Percentiles rank a stretch among this genome's conserved stretches.
phyloP scores from a whole-genome alignment of 2,113 vertebrate species.

The Chamaea fasciata region DNA sequence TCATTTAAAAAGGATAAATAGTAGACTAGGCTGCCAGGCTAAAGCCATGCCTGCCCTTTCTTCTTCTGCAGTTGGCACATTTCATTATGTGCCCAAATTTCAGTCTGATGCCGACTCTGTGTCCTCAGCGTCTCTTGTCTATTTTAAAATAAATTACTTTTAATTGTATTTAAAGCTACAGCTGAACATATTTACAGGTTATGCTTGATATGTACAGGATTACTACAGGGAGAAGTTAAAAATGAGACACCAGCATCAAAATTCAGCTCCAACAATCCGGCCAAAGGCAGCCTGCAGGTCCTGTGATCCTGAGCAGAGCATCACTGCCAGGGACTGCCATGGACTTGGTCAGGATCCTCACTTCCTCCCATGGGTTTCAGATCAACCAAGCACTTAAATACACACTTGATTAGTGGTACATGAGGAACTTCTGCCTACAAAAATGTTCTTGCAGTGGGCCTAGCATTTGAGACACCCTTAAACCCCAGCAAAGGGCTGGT shows the following conservation, averaged over 20 bases:
- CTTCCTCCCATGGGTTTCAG: background rate
- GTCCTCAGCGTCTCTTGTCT: background rate
- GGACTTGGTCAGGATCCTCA: rapidly evolving
- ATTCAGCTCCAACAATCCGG: background rate
- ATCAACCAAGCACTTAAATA: background rate
- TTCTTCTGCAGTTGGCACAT: background rate
- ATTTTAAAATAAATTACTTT: background rate
- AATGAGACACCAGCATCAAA: background rate
- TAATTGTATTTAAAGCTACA: background rate
- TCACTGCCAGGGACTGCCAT: background rate
- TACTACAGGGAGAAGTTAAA: background rate
- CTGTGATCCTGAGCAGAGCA: background rate
- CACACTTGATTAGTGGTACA: background rate
- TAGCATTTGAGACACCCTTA: background rate
- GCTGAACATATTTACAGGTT: background rate
- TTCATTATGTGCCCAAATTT: background rate
- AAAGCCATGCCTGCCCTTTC: background rate
- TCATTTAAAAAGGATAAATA: background rate
- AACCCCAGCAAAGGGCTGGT: background rate
- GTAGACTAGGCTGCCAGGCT: background rate
- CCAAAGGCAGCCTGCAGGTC: background rate
- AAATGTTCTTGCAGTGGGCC: background rate
- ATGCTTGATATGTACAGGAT: background rate
- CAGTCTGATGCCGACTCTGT: background rate
- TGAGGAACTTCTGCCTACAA: background rate